Evolutionary conservation across 1,140 invertebrate species (phyloP).

Genomic region (Nasonia giraulti): DNA sequence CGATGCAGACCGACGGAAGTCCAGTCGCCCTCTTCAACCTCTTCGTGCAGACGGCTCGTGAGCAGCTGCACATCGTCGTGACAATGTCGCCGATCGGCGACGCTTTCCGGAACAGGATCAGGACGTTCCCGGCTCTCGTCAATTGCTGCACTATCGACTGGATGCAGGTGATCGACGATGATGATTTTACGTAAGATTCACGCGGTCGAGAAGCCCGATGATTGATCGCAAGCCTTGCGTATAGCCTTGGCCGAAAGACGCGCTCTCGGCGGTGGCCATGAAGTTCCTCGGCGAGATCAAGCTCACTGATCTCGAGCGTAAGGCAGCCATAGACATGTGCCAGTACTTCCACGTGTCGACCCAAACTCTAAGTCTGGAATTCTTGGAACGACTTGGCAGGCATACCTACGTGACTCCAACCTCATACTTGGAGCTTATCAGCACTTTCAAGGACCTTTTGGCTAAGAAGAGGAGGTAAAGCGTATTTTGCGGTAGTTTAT

Average conservation of each 20-base stretch:
- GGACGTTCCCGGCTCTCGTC: constrained; percentile 95
- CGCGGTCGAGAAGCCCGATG: not conserved
- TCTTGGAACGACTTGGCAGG: constrained; percentile 81
- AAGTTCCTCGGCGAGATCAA: constrained; percentile 92
- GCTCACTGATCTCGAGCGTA: constrained; percentile 81
- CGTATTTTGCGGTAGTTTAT: not conserved
- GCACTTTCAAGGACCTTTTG: constrained; percentile 91
- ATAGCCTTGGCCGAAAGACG: constrained; percentile 94
- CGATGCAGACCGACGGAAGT: constrained; percentile 94
- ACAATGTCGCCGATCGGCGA: constrained; percentile 94
- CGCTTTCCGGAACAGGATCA: constrained; percentile 87
- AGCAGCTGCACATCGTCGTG: constrained; percentile 94
- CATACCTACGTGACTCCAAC: constrained; percentile 96
- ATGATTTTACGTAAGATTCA: too few relatives aligned
- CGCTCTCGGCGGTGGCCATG: constrained; percentile 91
- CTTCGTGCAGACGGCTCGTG: constrained; percentile 91
- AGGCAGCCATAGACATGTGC: constrained; percentile 89
- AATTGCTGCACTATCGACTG: constrained; percentile 98
- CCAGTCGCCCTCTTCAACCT: constrained; percentile 93
- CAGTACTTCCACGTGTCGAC: constrained; percentile 93
- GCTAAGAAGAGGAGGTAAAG: constrained; percentile 80
- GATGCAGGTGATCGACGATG: constrained; percentile 85
- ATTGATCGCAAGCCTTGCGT: not conserved
- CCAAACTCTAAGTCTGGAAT: constrained; percentile 84
- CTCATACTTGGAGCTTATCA: constrained; percentile 94